A percentile compares a stretch with the other conserved stretches of the same genome.
Conservation (phyloP, 2,113 vertebrate genomes). For the Sapayoa aenigma region DNA sequence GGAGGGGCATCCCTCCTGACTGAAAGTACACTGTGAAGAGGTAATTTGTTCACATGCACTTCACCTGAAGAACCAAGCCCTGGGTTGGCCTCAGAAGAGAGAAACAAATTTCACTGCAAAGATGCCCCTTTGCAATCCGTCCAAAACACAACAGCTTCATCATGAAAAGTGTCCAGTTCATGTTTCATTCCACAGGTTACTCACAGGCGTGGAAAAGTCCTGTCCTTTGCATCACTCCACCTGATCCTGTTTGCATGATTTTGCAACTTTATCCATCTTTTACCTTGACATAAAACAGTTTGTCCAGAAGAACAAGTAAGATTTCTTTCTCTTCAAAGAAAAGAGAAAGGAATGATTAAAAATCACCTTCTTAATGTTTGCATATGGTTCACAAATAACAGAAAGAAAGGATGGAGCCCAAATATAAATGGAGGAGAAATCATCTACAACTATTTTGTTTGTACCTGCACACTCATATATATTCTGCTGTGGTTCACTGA, state of each 20-base stretch:
- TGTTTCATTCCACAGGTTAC: background rate
- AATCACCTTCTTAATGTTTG: conserved; percentile 23
- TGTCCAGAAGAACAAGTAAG: background rate
- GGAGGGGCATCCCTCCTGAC: background rate
- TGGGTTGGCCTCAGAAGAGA: background rate
- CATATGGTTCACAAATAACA: background rate
- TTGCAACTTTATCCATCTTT: background rate
- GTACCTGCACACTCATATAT: background rate
- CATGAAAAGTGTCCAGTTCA: background rate
- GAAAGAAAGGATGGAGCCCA: background rate
- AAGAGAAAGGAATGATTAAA: conserved; percentile 10
- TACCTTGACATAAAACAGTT: background rate
- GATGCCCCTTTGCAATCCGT: background rate
- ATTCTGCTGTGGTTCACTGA: background rate
- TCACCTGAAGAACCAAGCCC: background rate
- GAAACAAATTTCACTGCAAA: background rate
- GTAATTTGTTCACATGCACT: background rate
- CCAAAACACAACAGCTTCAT: background rate
- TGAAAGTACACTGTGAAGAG: rapidly evolving
- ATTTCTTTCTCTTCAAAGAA: background rate
- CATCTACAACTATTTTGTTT: background rate
- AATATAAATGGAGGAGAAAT: background rate
- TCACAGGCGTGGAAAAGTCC: background rate
- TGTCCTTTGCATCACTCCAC: background rate
- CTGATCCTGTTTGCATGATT: background rate